Percentiles rank a stretch among this genome's conserved stretches.
phyloP scores from a whole-genome alignment of 2,888 invertebrate genomes.

The Pyrocoelia pectoralis region DNA sequence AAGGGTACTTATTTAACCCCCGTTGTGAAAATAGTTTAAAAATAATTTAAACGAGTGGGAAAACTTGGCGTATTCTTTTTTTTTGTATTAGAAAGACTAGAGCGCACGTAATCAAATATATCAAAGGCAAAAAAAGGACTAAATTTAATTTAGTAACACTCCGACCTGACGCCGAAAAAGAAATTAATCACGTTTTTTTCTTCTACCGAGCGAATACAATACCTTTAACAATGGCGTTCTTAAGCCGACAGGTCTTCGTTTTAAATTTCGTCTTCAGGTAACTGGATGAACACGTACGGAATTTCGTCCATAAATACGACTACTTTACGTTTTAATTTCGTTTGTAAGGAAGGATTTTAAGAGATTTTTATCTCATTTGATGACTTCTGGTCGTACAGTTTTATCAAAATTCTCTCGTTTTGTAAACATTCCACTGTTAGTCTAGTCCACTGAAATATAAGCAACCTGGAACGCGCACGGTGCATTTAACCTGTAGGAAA shows the following conservation, averaged over 20 bases:
- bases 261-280: constrained; percentile 25
- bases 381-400: constrained; percentile 37
- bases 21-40: constrained; percentile 17
- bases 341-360: constrained; percentile 7
- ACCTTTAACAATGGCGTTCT: constrained; percentile 24
- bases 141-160: constrained; percentile 30
- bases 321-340: constrained; percentile 14
- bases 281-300: constrained; percentile 18
- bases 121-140: constrained; percentile 8
- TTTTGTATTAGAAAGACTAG: neutral
- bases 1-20: constrained; percentile 28
- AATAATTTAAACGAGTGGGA: constrained; percentile 10
- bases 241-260: constrained; percentile 29
- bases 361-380: constrained; percentile 30
- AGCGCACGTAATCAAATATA: neutral
- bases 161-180: constrained; percentile 26
- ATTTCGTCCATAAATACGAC: constrained; percentile 18
- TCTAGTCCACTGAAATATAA: too few relatives aligned
- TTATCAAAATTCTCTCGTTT: constrained; percentile 21
- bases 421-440: constrained; percentile 12
- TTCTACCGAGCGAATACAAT: constrained; percentile 17
- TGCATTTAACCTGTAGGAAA: too few relatives aligned
- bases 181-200: constrained; percentile 33
- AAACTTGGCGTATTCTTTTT: neutral
- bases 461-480: too few relatives aligned